These are phyloP conservation scores for Schizaphis graminum DNA, from an alignment of 2,888 invertebrate genomes.

Conservation along the genomic window DNA sequence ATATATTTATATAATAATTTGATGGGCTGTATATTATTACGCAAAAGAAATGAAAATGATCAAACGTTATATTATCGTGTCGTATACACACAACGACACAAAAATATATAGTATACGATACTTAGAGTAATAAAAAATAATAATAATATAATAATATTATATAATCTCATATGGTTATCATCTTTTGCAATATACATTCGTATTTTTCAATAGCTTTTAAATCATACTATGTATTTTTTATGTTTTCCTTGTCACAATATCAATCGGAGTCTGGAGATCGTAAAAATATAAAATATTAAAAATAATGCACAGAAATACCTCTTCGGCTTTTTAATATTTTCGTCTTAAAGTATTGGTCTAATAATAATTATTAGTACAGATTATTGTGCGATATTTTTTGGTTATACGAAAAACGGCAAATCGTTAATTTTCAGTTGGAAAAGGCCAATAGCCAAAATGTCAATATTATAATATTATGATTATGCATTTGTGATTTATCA, in stretches of 20 bases:
- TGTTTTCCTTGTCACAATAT: not conserved
- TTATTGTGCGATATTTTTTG: not conserved
- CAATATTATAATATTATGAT: not conserved
- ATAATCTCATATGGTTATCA: not conserved
- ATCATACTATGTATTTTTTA: not conserved
- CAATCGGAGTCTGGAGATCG: not conserved
- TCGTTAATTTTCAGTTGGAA: not conserved
- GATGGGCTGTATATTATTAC: too few species aligned
- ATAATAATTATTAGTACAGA: not conserved
- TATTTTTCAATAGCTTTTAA: not conserved
- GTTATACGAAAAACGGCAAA: not conserved
- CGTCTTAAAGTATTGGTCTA: not conserved
- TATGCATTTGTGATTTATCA: not conserved
- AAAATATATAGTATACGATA: too few species aligned
- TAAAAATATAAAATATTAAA: too few species aligned
- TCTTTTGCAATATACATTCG: not conserved
- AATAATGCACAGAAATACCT: not conserved
- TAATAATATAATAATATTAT: too few species aligned
- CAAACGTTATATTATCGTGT: not conserved
- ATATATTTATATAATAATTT: too few species aligned
- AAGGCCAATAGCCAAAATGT: not conserved
- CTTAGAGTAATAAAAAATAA: too few species aligned
- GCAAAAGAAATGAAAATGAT: not conserved
- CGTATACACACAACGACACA: too few species aligned
- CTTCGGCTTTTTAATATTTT: not conserved